Conservation (phyloP, 2,888 invertebrate genomes). For the Dorcus parallelipipedus region DNA sequence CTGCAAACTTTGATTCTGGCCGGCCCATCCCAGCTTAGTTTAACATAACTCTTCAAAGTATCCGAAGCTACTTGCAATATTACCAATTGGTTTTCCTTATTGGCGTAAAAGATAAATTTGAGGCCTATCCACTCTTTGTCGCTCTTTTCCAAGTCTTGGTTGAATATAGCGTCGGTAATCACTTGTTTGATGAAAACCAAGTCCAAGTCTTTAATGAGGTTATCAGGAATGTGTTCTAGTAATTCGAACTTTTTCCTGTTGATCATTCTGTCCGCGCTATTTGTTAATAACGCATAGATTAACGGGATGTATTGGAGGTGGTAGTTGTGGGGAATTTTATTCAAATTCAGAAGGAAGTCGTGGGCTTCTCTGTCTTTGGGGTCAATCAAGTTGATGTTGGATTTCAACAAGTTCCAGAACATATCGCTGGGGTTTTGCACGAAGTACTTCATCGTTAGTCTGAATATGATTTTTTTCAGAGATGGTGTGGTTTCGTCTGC, state of each 20-base stretch:
- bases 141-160: background rate
- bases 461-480: background rate
- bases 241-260: background rate
- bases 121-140: background rate
- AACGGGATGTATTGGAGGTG: background rate
- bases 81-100: background rate
- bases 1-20: slow-evolving; percentile 1
- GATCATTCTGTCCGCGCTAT: background rate
- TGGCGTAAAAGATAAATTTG: slow-evolving; percentile 3
- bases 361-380: background rate
- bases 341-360: background rate
- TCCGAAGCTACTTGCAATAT: slow-evolving; percentile 1
- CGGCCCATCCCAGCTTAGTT: background rate
- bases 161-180: background rate
- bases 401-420: background rate
- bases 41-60: background rate
- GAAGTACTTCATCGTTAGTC: background rate
- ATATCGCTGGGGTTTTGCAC: background rate
- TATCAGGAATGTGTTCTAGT: background rate
- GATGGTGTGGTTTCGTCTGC: background rate
- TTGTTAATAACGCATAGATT: background rate
- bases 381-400: background rate
- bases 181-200: slow-evolving; percentile 1
- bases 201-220: background rate
- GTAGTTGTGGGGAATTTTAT: background rate